A percentile compares a stretch with the other conserved stretches of the same genome.
These are phyloP conservation scores for Neoseiulus cucumeris DNA, from an alignment of 1,140 invertebrate species.

Conservation along the genomic window DNA sequence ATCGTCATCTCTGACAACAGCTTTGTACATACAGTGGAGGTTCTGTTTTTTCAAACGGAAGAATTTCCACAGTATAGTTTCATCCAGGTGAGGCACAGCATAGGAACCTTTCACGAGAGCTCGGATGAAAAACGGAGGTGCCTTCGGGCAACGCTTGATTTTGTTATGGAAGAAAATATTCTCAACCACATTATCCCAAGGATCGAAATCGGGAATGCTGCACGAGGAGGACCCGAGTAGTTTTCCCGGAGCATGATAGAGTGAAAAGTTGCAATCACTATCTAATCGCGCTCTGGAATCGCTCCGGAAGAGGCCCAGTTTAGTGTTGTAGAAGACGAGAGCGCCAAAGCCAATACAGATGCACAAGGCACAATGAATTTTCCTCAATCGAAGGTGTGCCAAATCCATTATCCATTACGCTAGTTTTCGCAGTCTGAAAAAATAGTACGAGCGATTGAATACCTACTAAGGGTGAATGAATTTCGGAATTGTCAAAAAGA, in stretches of 20 bases:
- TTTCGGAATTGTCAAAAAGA: too few species aligned
- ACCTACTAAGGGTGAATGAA: too few species aligned
- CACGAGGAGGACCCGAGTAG: neutral
- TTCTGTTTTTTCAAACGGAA: neutral
- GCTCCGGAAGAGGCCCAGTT: too few species aligned
- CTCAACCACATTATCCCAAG: neutral
- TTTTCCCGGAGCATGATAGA: neutral
- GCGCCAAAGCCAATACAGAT: too few species aligned
- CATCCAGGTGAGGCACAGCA: neutral
- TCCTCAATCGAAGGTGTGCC: too few species aligned
- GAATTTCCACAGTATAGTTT: neutral
- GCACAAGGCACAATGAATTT: too few species aligned
- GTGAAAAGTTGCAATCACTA: neutral
- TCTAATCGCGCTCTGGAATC: too few species aligned
- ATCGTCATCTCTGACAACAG: neutral
- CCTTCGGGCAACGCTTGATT: neutral
- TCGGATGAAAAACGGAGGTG: neutral
- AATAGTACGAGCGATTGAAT: too few species aligned
- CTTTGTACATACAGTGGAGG: neutral
- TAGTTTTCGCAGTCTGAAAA: too few species aligned
- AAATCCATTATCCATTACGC: too few species aligned
- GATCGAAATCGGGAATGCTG: neutral
- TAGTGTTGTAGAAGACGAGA: too few species aligned
- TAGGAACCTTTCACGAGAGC: neutral
- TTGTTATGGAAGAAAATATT: neutral